Evolutionary conservation across 1,140 invertebrate genomes (phyloP).

Genomic region (Diploscapter pachys): DNA sequence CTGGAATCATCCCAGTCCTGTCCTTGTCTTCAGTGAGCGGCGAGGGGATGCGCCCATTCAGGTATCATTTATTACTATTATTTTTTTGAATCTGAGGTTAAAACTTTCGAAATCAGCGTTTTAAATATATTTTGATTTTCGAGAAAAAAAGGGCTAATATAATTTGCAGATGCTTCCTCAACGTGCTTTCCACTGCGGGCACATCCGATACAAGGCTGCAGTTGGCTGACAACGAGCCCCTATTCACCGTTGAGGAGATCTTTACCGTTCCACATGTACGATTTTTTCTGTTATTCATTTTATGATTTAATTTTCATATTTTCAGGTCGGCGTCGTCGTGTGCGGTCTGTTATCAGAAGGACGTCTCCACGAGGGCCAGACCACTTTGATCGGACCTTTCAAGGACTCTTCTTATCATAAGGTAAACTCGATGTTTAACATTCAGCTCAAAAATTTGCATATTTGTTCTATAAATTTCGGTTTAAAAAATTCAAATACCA

Average conservation of each 20-base stretch:
- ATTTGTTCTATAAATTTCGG: no score
- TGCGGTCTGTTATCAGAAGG: slow-evolving; percentile 80
- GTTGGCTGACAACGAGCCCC: slow-evolving; percentile 67
- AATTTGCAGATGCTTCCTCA: slow-evolving; percentile 19
- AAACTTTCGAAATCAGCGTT: no score
- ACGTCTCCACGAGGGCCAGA: slow-evolving; percentile 76
- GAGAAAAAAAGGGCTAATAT: no score
- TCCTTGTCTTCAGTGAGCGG: slow-evolving; percentile 91
- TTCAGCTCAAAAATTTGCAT: no score
- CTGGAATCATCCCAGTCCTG: slow-evolving; percentile 76
- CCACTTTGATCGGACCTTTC: slow-evolving; percentile 69
- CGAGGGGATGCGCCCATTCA: slow-evolving; percentile 53
- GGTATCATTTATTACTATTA: no score
- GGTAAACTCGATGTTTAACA: slow-evolving; percentile 29
- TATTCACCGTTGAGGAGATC: slow-evolving; percentile 90
- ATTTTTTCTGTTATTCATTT: slow-evolving; percentile 13
- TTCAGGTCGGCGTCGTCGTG: slow-evolving; percentile 69
- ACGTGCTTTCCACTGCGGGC: slow-evolving; percentile 34
- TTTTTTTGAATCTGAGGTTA: no score
- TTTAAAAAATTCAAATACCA: no score
- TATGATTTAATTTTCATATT: slow-evolving; percentile 23
- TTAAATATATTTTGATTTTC: no score
- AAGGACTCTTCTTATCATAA: slow-evolving; percentile 59
- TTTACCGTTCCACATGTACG: slow-evolving; percentile 71
- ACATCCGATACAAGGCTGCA: slow-evolving; percentile 22